These are phyloP conservation scores for Whitmania pigra DNA, from an alignment of 1,140 invertebrate genomes.

Conservation along the genomic window DNA sequence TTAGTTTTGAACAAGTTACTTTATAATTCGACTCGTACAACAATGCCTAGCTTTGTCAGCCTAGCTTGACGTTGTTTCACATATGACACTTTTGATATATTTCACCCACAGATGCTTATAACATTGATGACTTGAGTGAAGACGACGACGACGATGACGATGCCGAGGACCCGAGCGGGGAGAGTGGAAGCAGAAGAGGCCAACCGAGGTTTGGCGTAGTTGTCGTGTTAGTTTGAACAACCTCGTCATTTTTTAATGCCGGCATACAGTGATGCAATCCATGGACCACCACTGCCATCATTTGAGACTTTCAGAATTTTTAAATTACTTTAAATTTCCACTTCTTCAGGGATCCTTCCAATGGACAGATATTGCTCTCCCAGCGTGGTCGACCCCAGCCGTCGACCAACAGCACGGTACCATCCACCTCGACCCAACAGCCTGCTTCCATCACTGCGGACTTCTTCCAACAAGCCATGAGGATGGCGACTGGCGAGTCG, in stretches of 20 bases:
- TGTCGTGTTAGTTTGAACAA: neutral
- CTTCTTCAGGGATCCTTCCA: too few relatives aligned
- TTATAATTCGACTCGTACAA: too few relatives aligned
- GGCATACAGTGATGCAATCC: too few relatives aligned
- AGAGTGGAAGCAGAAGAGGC: neutral
- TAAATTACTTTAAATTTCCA: too few relatives aligned
- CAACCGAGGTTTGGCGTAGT: too few relatives aligned
- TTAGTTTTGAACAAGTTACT: too few relatives aligned
- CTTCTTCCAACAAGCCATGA: constrained; percentile 7
- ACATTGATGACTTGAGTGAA: neutral
- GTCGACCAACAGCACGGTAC: neutral
- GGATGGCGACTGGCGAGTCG: neutral
- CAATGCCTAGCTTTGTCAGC: neutral
- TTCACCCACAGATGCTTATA: neutral
- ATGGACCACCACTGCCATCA: neutral
- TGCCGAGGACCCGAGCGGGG: neutral
- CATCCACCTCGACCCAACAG: neutral
- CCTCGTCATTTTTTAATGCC: neutral
- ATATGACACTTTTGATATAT: neutral
- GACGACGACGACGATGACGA: neutral
- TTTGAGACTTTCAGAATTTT: neutral
- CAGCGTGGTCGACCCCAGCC: neutral
- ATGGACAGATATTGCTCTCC: too few relatives aligned
- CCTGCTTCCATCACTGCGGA: neutral
- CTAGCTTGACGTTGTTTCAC: too few relatives aligned